Conservation (phyloP, 2,888 invertebrate species). For the Flexamia atlantica region DNA sequence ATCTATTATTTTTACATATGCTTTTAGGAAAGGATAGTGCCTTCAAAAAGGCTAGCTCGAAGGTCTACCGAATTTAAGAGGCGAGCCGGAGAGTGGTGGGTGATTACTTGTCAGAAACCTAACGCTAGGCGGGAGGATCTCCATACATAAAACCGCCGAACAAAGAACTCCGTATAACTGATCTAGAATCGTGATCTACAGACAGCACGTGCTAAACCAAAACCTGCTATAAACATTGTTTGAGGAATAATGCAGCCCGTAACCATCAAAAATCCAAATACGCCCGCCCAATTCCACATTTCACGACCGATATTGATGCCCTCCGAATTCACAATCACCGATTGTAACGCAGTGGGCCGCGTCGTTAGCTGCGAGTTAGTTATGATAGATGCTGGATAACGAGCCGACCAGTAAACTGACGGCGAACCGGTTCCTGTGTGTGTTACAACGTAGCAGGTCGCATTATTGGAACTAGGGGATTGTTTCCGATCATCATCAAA, state of each 20-base stretch:
- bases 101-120: too few species aligned
- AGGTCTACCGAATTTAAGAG: too few species aligned
- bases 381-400: constrained; percentile 31
- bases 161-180: too few species aligned
- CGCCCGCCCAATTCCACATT: constrained; percentile 34
- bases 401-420: background rate
- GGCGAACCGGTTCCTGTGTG: constrained; percentile 11
- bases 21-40: too few species aligned
- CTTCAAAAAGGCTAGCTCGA: too few species aligned
- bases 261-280: constrained; percentile 24
- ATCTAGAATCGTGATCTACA: background rate
- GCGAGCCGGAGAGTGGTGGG: too few species aligned
- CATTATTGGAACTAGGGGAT: constrained; percentile 1
- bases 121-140: too few species aligned
- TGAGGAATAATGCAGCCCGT: background rate
- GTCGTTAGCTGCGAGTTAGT: constrained; percentile 36
- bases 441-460: background rate
- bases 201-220: background rate
- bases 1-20: too few species aligned
- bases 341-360: constrained; percentile 37
- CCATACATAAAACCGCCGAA: too few species aligned
- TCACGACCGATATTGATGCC: constrained; percentile 37
- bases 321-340: background rate
- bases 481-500: background rate
- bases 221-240: background rate